Evolutionary conservation across 2,113 vertebrate genomes (phyloP).

Genomic region (Rattus norvegicus): DNA sequence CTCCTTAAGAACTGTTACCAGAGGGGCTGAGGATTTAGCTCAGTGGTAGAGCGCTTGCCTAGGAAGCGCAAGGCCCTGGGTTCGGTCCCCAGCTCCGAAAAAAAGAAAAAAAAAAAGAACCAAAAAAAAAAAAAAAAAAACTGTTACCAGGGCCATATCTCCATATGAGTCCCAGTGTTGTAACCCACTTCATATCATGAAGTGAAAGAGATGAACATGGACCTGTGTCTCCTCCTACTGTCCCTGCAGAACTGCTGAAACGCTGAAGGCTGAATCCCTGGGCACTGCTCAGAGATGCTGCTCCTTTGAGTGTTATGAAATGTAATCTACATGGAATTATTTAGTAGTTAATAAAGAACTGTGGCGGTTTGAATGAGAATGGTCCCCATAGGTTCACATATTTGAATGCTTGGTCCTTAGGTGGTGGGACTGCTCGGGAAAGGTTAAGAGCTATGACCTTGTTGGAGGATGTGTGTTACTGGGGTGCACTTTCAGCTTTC

Average conservation of each 20-base stretch:
- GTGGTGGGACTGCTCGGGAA: not conserved
- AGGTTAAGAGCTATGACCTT: not conserved
- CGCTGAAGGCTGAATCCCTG: not conserved
- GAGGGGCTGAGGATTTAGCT: too few relatives aligned
- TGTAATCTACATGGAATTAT: not conserved
- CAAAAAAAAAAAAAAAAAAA: too few relatives aligned
- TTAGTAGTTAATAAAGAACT: not conserved
- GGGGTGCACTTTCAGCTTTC: not conserved
- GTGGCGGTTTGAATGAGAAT: not conserved
- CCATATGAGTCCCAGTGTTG: not conserved
- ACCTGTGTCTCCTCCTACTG: not conserved
- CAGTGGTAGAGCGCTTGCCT: too few relatives aligned
- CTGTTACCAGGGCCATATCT: not conserved
- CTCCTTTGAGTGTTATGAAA: not conserved
- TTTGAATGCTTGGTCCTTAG: not conserved
- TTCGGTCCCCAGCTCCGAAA: too few relatives aligned
- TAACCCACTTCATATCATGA: constrained; percentile 15
- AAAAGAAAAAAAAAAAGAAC: too few relatives aligned
- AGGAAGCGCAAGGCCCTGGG: too few relatives aligned
- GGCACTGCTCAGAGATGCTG: not conserved
- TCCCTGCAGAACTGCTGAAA: not conserved
- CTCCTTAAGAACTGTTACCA: not conserved
- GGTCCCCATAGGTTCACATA: not conserved
- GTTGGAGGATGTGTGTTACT: not conserved
- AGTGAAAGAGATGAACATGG: not conserved